These are phyloP conservation scores for Podarcis muralis DNA, from an alignment of 2,113 vertebrate species.

Conservation along the genomic window DNA sequence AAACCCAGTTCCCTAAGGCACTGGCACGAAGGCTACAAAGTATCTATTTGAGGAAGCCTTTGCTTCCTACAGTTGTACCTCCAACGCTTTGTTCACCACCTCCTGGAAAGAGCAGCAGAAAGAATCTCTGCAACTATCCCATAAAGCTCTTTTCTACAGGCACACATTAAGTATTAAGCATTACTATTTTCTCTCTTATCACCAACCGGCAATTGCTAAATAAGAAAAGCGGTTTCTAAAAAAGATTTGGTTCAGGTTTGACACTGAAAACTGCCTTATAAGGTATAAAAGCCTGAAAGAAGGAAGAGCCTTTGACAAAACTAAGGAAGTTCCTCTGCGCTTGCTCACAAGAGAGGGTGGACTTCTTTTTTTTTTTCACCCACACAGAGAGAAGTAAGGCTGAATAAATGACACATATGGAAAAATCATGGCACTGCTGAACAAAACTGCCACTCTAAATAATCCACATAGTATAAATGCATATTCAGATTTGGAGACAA, in stretches of 20 bases:
- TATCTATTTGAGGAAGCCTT: slow-evolving; percentile 3
- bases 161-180: fast-evolving
- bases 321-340: slow-evolving; percentile 88
- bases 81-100: neutral
- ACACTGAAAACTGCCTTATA: slow-evolving; percentile 90
- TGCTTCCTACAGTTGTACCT: slow-evolving; percentile 13
- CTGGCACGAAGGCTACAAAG: neutral
- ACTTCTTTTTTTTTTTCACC: slow-evolving; percentile 25
- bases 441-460: neutral
- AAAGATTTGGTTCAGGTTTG: slow-evolving; percentile 72
- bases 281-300: slow-evolving; percentile 89
- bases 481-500: neutral
- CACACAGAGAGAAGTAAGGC: slow-evolving; percentile 59
- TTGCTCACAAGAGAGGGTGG: slow-evolving; percentile 75
- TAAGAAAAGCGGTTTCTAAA: slow-evolving; percentile 57
- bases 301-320: slow-evolving; percentile 91
- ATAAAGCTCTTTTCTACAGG: neutral
- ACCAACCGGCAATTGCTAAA: slow-evolving; percentile 34
- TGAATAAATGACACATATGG: slow-evolving; percentile 56
- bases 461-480: neutral
- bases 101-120: neutral
- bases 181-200: neutral
- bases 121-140: neutral
- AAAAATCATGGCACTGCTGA: neutral
- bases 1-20: neutral